phyloP scores from a whole-genome alignment of 2,888 invertebrate genomes.

The Troides helena region DNA sequence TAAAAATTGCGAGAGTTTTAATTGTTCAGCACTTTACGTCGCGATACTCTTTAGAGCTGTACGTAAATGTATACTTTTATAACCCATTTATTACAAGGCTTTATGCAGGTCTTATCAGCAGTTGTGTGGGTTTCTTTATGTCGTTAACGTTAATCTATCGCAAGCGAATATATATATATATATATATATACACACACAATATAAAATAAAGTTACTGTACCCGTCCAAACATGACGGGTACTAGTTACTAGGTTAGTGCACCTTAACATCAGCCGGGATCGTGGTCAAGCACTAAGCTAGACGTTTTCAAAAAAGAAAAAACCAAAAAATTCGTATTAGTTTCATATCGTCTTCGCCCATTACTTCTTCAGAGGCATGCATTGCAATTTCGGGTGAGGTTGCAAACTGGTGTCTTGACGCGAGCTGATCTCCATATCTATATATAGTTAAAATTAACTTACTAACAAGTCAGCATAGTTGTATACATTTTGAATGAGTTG shows the following conservation, averaged over 20 bases:
- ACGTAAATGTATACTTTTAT: conserved; percentile 45
- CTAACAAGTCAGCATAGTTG: too few species aligned
- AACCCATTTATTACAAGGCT: conserved; percentile 33
- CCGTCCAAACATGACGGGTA: too few species aligned
- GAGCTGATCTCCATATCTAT: too few species aligned
- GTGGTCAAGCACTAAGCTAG: too few species aligned
- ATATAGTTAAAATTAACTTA: too few species aligned
- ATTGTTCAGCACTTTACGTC: neutral
- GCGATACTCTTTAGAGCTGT: conserved; percentile 13
- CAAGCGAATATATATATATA: neutral
- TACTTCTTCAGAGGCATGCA: neutral
- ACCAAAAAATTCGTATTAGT: conserved; percentile 1
- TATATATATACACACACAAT: neutral
- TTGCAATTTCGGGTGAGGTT: too few species aligned
- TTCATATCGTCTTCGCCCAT: neutral
- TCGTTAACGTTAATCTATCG: neutral
- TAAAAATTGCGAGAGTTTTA: neutral
- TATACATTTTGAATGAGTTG: too few species aligned
- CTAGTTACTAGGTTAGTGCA: too few species aligned
- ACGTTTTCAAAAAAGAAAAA: too few species aligned
- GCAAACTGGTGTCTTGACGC: too few species aligned
- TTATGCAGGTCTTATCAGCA: conserved; percentile 50
- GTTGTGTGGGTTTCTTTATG: conserved; percentile 39
- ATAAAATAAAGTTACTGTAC: too few species aligned
- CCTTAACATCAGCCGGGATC: too few species aligned